phyloP scores from a whole-genome alignment of 37 sponge, comb jelly and placozoan species.

The Dysidea cf. avara region DNA sequence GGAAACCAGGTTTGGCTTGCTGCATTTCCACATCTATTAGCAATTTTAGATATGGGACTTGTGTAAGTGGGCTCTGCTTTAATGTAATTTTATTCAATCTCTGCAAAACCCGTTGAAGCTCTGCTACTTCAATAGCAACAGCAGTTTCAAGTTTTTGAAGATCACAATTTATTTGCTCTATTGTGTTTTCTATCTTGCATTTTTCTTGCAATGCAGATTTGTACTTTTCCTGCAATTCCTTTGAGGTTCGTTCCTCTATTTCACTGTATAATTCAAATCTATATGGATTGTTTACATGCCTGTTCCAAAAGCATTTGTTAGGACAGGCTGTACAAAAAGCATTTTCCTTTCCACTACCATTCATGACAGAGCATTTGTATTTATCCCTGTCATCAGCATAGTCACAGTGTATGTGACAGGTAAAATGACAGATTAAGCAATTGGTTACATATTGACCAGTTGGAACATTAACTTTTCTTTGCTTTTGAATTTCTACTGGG shows the following conservation, averaged over 20 bases:
- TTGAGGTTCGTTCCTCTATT: slow-evolving; percentile 33
- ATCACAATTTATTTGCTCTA: no score
- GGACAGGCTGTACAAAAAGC: slow-evolving; percentile 55
- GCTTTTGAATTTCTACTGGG: slow-evolving; percentile 30
- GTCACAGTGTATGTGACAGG: slow-evolving; percentile 66
- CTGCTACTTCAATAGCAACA: slow-evolving; percentile 13
- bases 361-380: slow-evolving; percentile 66
- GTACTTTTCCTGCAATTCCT: slow-evolving; percentile 53
- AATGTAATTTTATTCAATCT: slow-evolving; percentile 71
- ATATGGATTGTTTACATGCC: slow-evolving; percentile 59
- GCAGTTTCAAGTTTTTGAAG: no score
- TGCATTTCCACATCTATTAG: slow-evolving; percentile 67
- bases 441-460: slow-evolving; percentile 46
- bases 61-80: slow-evolving; percentile 56
- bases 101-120: slow-evolving; percentile 21
- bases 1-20: slow-evolving; percentile 44
- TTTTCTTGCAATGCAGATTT: slow-evolving; percentile 31
- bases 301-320: slow-evolving; percentile 52
- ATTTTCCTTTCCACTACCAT: neutral
- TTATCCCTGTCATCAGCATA: slow-evolving; percentile 53
- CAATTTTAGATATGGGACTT: slow-evolving; percentile 74
- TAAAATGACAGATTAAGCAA: slow-evolving; percentile 75
- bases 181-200: slow-evolving; percentile 15
- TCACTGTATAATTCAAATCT: slow-evolving; percentile 52
- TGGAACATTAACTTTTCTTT: slow-evolving; percentile 17